Evolutionary conservation across 2,113 vertebrate genomes (phyloP).

Genomic region (Ariopsis seemanni): DNA sequence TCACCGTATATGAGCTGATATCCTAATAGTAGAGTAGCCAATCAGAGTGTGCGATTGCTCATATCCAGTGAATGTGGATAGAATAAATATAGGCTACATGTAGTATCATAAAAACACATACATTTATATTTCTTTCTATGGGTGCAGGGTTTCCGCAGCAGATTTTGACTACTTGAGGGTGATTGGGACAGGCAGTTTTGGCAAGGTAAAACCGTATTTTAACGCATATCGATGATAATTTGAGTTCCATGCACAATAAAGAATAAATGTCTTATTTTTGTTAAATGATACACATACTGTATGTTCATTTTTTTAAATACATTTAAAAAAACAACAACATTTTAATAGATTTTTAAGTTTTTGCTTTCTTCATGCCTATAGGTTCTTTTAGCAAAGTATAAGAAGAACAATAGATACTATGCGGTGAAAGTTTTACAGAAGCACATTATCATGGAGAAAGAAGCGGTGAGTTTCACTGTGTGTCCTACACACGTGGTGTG

Average conservation of each 20-base stretch:
- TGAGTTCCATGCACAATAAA: neutral
- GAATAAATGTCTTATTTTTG: neutral
- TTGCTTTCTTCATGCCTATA: constrained; percentile 41
- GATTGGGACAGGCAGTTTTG: constrained; percentile 79
- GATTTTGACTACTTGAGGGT: constrained; percentile 79
- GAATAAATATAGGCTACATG: neutral
- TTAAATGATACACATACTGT: neutral
- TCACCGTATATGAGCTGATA: too few relatives aligned
- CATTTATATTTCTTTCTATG: constrained; percentile 15
- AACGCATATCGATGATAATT: neutral
- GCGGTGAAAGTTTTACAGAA: constrained; percentile 78
- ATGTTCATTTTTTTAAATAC: neutral
- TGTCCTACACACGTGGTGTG: neutral
- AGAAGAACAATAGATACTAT: constrained; percentile 66
- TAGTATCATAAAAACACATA: neutral
- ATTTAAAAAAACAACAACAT: neutral
- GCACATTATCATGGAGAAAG: constrained; percentile 70
- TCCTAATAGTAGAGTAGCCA: too few relatives aligned
- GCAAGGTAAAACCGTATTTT: constrained; percentile 65
- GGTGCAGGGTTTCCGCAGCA: constrained; percentile 70
- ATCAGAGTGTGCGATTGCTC: too few relatives aligned
- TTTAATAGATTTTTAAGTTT: neutral
- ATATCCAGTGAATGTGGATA: too few relatives aligned
- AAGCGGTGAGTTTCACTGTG: constrained; percentile 63
- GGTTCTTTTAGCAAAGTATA: constrained; percentile 76